Evolutionary conservation across 2,797 vertebrate species (phyloP).

Genomic region (Cryptoblepharus egeriae): DNA sequence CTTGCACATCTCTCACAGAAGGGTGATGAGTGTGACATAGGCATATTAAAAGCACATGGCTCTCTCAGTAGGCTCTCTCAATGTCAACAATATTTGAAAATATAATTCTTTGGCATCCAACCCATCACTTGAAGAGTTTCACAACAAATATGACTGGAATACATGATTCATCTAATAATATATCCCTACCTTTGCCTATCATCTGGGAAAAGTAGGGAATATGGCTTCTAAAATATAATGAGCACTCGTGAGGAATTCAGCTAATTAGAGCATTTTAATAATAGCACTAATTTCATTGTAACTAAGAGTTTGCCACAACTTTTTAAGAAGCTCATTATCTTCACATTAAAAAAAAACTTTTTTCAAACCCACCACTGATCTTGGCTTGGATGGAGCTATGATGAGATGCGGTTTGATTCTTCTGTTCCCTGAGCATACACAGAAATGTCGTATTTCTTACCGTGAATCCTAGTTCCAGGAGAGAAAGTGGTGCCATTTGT

Average conservation of each 20-base stretch:
- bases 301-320: not conserved
- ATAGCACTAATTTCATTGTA: not conserved
- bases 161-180: not conserved
- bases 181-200: too few species aligned
- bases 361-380: not conserved
- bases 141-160: not conserved
- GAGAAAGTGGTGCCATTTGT: too few species aligned
- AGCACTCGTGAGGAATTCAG: too few species aligned
- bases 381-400: not conserved
- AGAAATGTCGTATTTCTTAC: too few species aligned
- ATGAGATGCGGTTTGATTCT: too few species aligned
- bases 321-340: not conserved
- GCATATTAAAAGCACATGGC: not conserved
- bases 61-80: not conserved
- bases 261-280: too few species aligned
- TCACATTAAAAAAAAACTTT: not conserved
- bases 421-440: too few species aligned
- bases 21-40: not conserved
- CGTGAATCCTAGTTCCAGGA: too few species aligned
- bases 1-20: not conserved
- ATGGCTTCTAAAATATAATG: too few species aligned
- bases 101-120: not conserved
- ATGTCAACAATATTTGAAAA: not conserved
- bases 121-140: not conserved
- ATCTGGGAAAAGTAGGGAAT: too few species aligned